Evolutionary conservation across 2,113 vertebrate species (phyloP).

Genomic region (Panthera leo): DNA sequence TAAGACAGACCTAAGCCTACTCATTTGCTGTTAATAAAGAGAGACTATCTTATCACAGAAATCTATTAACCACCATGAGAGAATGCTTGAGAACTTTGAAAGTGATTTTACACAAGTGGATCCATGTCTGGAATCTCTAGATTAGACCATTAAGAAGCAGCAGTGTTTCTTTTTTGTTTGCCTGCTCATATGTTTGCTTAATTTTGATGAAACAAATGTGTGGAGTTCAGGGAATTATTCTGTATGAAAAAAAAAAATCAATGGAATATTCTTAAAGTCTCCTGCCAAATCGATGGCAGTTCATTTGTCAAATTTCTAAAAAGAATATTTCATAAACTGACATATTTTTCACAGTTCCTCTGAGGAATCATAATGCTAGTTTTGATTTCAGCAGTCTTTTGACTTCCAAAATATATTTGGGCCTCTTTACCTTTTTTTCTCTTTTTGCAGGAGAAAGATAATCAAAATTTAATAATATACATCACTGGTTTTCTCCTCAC

Average conservation of each 20-base stretch:
- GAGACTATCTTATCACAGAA: not conserved
- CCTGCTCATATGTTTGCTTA: not conserved
- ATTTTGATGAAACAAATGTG: slow-evolving; percentile 10
- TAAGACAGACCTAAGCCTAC: not conserved
- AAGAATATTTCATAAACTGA: slow-evolving; percentile 40
- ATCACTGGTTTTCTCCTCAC: slow-evolving; percentile 1
- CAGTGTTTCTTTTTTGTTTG: not conserved
- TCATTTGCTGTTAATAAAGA: not conserved
- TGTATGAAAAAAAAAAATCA: slow-evolving; percentile 23
- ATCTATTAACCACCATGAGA: not conserved
- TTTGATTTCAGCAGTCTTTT: slow-evolving; percentile 66
- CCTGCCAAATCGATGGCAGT: not conserved
- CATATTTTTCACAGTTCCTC: slow-evolving; percentile 46
- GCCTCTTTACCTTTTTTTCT: slow-evolving; percentile 19
- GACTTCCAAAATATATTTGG: slow-evolving; percentile 59
- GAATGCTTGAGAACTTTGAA: not conserved
- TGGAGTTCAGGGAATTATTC: slow-evolving; percentile 17
- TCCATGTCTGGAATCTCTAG: not conserved
- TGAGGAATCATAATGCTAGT: slow-evolving; percentile 49
- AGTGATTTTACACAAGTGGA: not conserved
- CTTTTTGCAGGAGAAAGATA: not conserved
- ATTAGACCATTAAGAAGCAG: slow-evolving; percentile 14
- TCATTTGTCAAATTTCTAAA: slow-evolving; percentile 49
- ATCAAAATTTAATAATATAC: slow-evolving; percentile 13
- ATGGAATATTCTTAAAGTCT: not conserved